phyloP scores from a whole-genome alignment of 2,888 invertebrate genomes.

The Philereme vetulata region DNA sequence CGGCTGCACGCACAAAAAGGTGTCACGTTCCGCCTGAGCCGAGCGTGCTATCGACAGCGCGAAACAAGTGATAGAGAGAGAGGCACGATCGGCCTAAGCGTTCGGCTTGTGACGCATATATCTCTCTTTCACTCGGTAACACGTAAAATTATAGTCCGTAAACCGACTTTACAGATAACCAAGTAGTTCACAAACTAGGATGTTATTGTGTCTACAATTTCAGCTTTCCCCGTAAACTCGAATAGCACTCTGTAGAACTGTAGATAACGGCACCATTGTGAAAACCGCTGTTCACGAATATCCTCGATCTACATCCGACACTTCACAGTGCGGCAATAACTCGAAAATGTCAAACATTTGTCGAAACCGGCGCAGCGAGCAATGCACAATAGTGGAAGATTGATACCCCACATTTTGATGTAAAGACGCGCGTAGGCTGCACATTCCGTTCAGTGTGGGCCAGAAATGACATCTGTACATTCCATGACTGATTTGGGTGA shows the following conservation, averaged over 20 bases:
- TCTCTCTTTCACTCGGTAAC: too few relatives aligned
- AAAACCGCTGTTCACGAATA: constrained; percentile 14
- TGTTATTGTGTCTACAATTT: background rate
- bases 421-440: constrained; percentile 61
- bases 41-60: too few relatives aligned
- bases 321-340: constrained; percentile 36
- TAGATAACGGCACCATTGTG: constrained; percentile 11
- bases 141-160: too few relatives aligned
- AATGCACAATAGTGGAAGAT: constrained; percentile 46
- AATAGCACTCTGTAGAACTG: background rate
- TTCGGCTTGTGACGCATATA: too few relatives aligned
- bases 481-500: constrained; percentile 36
- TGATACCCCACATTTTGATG: constrained; percentile 48
- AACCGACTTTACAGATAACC: too few relatives aligned
- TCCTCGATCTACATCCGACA: constrained; percentile 23
- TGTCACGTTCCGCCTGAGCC: too few relatives aligned
- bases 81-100: too few relatives aligned
- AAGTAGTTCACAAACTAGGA: too few relatives aligned
- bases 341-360: constrained; percentile 39
- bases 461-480: constrained; percentile 63
- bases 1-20: too few relatives aligned
- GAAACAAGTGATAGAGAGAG: too few relatives aligned
- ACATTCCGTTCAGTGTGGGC: constrained; percentile 68
- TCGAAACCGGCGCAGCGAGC: constrained; percentile 34
- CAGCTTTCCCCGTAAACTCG: constrained; percentile 12